Base-by-base conservation (phyloP, 2,888 invertebrate species). In the Ptychoptera contaminata region DNA sequence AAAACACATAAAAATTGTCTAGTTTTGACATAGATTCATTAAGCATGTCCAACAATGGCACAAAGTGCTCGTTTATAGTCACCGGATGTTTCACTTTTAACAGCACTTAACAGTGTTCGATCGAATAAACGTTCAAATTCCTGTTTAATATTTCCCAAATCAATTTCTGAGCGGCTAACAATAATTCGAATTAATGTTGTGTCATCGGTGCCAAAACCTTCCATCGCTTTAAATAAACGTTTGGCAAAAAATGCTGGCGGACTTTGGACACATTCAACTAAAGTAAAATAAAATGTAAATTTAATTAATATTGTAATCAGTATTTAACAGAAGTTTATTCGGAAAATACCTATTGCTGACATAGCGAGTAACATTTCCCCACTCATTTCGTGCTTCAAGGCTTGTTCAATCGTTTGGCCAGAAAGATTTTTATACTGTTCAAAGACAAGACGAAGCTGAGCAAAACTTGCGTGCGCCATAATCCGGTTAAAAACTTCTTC, bases 391-490 rank as follows among this genome's bases (percentile, higher is more conserved):
- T 74, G 71, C 57, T 76, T 74, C 58, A 82, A 72, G 42, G 81
- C 79, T 56, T 82, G 79, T 60, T 80, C 79, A 53, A 82, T 75
- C 49, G 81, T 79, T 57, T 77, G 75, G 0, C 82, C 82, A 2
- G 82, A 71, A 9, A 84, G 61, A 48, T 72, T 71, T 63, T 79
- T 77, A 64, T 86, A 86, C 58, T 77, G 81, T 53, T 82, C 78
- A 60, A 81, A 81, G 41, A 80, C 69, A 45, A 74, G 65, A 2
- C 73, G 69, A 52, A 84, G 65, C 59, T 85, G 85, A 0, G 72
- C 72, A 58, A 78, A 83, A 56, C 82, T 82, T 59, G 80, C 78
- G 56, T 82, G 78, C 0, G 79, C 78, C 58, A 85, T 65, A 52
- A 82, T 76, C 55, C 73, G 72, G 51, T 80, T 79, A 56, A 85